Percentiles rank a stretch among this genome's conserved stretches.
phyloP scores from a whole-genome alignment of 1,140 invertebrate genomes.

The Pectinophora gossypiella region DNA sequence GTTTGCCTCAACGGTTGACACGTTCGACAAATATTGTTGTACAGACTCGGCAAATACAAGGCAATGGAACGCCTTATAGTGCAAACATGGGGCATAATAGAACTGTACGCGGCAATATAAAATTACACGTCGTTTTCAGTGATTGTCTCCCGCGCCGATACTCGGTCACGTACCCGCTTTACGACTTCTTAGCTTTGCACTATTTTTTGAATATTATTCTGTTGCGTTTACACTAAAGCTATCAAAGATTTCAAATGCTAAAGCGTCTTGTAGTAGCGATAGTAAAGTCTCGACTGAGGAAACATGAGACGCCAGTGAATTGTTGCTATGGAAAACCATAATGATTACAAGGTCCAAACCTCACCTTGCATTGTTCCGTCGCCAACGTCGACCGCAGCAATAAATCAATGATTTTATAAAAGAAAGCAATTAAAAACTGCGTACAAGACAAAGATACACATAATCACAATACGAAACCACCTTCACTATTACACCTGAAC shows the following conservation, averaged over 20 bases:
- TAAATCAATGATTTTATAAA: constrained; percentile 68
- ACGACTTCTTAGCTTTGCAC: constrained; percentile 31
- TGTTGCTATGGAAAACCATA: not conserved
- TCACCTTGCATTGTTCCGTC: constrained; percentile 22
- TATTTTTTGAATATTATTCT: constrained; percentile 3
- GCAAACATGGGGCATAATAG: constrained; percentile 44
- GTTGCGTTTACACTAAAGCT: not conserved
- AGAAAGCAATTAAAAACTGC: constrained; percentile 62
- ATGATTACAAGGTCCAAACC: constrained; percentile 17
- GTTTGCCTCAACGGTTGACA: constrained; percentile 58
- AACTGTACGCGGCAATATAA: constrained; percentile 56
- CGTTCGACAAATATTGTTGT: constrained; percentile 71
- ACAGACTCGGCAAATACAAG: constrained; percentile 63
- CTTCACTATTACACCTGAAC: constrained; percentile 72
- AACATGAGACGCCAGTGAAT: not conserved
- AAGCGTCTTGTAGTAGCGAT: too few relatives aligned
- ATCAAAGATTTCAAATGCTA: too few relatives aligned
- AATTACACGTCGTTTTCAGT: constrained; percentile 48
- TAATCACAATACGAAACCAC: constrained; percentile 62
- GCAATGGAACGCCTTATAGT: constrained; percentile 41
- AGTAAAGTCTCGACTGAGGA: too few relatives aligned
- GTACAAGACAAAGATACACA: constrained; percentile 51
- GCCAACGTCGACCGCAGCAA: constrained; percentile 26
- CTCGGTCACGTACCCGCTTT: constrained; percentile 42
- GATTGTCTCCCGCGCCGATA: constrained; percentile 43